A percentile compares a stretch with the other conserved stretches of the same genome.
Conservation (phyloP, 2,888 invertebrate species). For the Lepidocyrtinus sp. region DNA sequence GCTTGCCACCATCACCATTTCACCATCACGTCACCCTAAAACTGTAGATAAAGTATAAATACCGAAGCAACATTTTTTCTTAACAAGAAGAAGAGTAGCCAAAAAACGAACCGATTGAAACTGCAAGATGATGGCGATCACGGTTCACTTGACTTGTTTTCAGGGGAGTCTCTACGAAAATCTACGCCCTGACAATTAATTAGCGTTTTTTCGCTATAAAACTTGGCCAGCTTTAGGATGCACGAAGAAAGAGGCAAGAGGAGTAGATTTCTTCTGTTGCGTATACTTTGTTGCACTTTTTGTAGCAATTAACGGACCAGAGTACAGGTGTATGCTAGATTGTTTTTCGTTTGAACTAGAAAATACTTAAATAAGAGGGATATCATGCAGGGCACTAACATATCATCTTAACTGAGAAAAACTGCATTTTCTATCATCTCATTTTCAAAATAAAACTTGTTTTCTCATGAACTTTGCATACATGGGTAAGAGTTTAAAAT, state of each 20-base stretch:
- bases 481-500: no score
- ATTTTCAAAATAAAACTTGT: background rate
- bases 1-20: background rate
- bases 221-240: background rate
- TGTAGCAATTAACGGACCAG: background rate
- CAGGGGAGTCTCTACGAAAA: constrained; percentile 32
- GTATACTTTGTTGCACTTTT: background rate
- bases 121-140: background rate
- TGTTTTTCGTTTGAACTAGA: background rate
- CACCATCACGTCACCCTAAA: background rate
- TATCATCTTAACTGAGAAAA: background rate
- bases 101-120: background rate
- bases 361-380: background rate
- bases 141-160: constrained; percentile 44
- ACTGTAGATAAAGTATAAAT: background rate
- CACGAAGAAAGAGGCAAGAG: background rate
- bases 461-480: background rate
- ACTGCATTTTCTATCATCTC: background rate
- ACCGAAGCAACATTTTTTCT: background rate
- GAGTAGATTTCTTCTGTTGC: background rate
- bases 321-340: background rate
- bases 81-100: background rate
- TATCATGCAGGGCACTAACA: background rate
- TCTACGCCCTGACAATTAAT: constrained; percentile 51
- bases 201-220: constrained; percentile 27